A percentile compares a stretch with the other conserved stretches of the same genome.
These are phyloP conservation scores for Anoura caudifer DNA, from an alignment of 2,113 vertebrate genomes.

Conservation along the genomic window DNA sequence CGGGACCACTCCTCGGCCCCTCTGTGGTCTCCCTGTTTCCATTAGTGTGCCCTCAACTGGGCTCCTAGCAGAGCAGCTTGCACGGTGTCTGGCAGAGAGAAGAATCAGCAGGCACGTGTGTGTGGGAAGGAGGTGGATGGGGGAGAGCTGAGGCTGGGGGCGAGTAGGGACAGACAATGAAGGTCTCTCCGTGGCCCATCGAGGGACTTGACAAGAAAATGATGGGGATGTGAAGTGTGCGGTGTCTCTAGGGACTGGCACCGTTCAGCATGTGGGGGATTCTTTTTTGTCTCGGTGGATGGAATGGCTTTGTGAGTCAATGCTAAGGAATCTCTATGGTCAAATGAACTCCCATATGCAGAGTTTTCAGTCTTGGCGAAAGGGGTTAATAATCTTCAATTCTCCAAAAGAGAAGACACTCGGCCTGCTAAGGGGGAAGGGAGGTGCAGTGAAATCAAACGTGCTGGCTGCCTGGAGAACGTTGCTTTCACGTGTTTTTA, in stretches of 20 bases:
- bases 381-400: not conserved
- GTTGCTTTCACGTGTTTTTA: not conserved
- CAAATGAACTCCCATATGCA: not conserved
- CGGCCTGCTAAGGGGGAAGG: not conserved
- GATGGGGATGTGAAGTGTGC: not conserved
- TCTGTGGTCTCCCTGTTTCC: not conserved
- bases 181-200: not conserved
- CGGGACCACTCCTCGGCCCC: accelerated
- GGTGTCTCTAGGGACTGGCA: not conserved
- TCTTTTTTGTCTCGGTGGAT: not conserved
- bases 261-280: not conserved
- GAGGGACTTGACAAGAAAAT: not conserved
- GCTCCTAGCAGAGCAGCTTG: not conserved
- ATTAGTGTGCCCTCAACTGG: not conserved
- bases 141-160: not conserved
- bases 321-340: not conserved
- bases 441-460: not conserved
- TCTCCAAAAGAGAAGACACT: not conserved
- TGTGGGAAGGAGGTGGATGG: not conserved
- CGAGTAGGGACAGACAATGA: not conserved
- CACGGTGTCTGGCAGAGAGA: not conserved
- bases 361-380: not conserved
- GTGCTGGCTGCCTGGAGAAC: not conserved
- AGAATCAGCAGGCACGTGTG: accelerated
- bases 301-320: not conserved